Base-by-base conservation (phyloP, 1,140 invertebrate species). In the Macrotrachela quadricornifera region DNA sequence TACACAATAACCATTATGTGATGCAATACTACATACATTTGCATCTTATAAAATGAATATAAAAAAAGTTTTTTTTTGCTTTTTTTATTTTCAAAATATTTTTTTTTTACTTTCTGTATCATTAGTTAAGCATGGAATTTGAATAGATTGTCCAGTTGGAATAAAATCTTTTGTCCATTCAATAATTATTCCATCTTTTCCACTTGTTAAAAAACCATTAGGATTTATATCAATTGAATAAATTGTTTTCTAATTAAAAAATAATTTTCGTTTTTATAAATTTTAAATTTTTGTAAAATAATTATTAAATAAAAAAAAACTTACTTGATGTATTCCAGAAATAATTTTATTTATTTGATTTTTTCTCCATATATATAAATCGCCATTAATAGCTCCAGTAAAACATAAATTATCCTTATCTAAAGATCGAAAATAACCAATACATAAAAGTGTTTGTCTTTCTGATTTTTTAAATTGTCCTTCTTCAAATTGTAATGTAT, bases 291-390 rank as follows among this genome's bases (percentile, higher is more conserved):
- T 40, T n/a, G n/a, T n/a, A n/a, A n/a, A n/a, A n/a, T n/a, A n/a
- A n/a, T n/a, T n/a, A n/a, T n/a, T n/a, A n/a, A n/a, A n/a, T n/a
- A n/a, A n/a, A n/a, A n/a, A n/a, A n/a, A n/a, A 43, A 58, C 59
- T 62, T 57, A 69, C 69, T 55, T 61, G 61, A 57, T 71, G 69
- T 13, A 61, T 65, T 38, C 46, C 60, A 47, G 60, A 48, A 12
- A 71, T 56, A 10, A 64, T 62, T 30, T 60, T 57, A 37, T 63
- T 55, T 36, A 70, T 57, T 30, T 57, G 62, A 49, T 55, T 64
- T 14, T 58, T 65, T 51, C 59, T 65, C 68, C 68, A 71, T 10
- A 68, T 53, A 54, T 70, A 70, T 10, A 71, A 57, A 58, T 70
- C 66, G 45, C 69, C 69, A 56, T 59, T 60, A 15, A 70, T 49